Evolutionary conservation across 2,797 vertebrate species (phyloP), one percentile per base, ranked within the genome.

Genomic region (Tympanoctomys barrerae): DNA sequence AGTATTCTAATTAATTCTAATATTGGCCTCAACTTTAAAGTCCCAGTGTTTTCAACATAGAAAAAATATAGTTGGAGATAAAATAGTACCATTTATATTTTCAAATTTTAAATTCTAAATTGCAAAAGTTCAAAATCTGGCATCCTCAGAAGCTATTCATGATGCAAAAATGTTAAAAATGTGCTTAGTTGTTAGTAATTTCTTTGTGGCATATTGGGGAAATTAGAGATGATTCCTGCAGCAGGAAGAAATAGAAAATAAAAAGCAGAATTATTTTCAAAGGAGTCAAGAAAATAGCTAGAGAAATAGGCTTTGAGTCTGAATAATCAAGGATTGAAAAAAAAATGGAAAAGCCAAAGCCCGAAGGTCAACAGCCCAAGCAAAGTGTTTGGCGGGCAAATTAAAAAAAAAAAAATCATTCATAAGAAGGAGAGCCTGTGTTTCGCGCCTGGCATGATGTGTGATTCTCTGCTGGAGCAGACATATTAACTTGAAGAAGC

Each of bases 61-160:
- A 88, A 85, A 78, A 64, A 21, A 71, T 36, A 8, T 68, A n/a
- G 16, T n/a, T 19, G 33, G 66, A 68, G n/a, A n/a, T 68, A 68
- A 7, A 8, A 33, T 68, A n/a, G 42, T 36, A 89, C 54, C 26
- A 87, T 82, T 82, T 88, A 87, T 86, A n/a, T 66, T 90, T 92
- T 90, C 81, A 87, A 78, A 90, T 71, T 73, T 80, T 31, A 88
- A 14, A 33, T 89, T 93, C 68, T 96, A 91, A 93, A 77, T 68
- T 90, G 4, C 61, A 77, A 94, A 93, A 96, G 0, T 26, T 85
- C 36, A 46, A 90, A 89, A 57, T 13, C 28, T 83, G 59, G 11
- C 70, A n/a, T 39, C 1, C n/a, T 13, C 82, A 66, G 54, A 86
- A 87, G 28, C 19, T 89, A 46, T 42, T 7, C 24, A 64, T 49